Base-by-base conservation (phyloP, 2,888 invertebrate species). In the Platypus cylindrus region DNA sequence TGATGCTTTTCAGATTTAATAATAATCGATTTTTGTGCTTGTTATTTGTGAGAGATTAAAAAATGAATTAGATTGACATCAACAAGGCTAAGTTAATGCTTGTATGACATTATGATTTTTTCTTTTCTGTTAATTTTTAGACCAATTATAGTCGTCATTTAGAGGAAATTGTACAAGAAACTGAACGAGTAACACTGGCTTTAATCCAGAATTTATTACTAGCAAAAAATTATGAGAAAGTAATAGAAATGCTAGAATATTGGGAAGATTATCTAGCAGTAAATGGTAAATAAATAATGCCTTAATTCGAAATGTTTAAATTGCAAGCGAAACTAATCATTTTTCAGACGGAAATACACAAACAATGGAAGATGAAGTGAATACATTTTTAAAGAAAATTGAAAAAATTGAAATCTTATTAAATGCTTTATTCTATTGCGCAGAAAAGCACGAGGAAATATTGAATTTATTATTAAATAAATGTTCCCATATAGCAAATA, bases 111-210 rank as follows among this genome's bases (percentile, higher is more conserved):
- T n/a, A n/a, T n/a, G n/a, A n/a, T n/a, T n/a, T 9, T 25, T 25
- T 25, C 7, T 9, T 11, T 18, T 18, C 18, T 12, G 8, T 18
- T 30, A 7, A 4, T 17, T 62, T 65, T 17, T 60, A 72, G 71
- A 67, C 69, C 2, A 80, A 81, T 54, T 75, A 75, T 49, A 75
- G 73, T 43, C 67, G 79, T 47, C 82, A 82, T 54, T 65, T 86
- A 27, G 84, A 84, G 49, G 76, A 75, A 46, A 57, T 81, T 15
- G 67, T 70, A 33, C 69, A 69, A 40, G 64, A 63, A 52, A 65
- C 73, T 13, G 71, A 76, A 55, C 60, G 59, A 12, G 46, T 72
- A 28, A 60, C 78, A 1, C 60, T 70, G 34, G 59, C 63, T 35
- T 60, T 63, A 8, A 60, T 74, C 11, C 67, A 70, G 46, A 58